A percentile compares a stretch with the other conserved stretches of the same genome.
phyloP scores from a whole-genome alignment of 1,140 invertebrate species.

The Augochlora pura region DNA sequence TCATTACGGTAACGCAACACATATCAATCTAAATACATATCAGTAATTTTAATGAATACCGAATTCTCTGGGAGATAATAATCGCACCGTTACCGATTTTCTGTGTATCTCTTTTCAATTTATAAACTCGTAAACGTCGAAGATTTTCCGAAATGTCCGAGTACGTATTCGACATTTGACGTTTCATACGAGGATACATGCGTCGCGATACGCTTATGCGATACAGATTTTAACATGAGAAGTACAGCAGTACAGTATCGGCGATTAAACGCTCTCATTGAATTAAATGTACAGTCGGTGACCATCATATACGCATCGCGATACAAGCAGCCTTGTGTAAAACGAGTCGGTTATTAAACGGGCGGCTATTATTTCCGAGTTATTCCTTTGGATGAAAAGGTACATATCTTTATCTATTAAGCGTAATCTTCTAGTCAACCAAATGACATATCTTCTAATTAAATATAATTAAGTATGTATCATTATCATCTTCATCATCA shows the following conservation, averaged over 20 bases:
- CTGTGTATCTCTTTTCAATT: neutral
- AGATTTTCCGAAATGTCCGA: no score
- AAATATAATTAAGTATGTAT: slow-evolving; percentile 50
- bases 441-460: slow-evolving; percentile 60
- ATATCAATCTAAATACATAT: slow-evolving; percentile 65
- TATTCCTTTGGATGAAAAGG: slow-evolving; percentile 15
- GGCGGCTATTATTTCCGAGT: slow-evolving; percentile 23
- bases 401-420: slow-evolving; percentile 53
- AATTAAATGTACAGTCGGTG: no score
- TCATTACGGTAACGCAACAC: slow-evolving; percentile 60
- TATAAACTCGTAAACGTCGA: no score
- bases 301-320: no score
- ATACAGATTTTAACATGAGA: no score
- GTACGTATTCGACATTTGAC: no score
- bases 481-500: neutral
- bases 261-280: no score
- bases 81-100: neutral
- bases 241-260: no score
- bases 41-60: slow-evolving; percentile 50
- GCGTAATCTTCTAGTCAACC: slow-evolving; percentile 62
- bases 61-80: slow-evolving; percentile 43
- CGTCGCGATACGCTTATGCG: no score
- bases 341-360: no score
- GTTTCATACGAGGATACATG: no score
- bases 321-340: no score